Conservation (phyloP, 2,113 vertebrate genomes). For the Sorex fumeus region DNA sequence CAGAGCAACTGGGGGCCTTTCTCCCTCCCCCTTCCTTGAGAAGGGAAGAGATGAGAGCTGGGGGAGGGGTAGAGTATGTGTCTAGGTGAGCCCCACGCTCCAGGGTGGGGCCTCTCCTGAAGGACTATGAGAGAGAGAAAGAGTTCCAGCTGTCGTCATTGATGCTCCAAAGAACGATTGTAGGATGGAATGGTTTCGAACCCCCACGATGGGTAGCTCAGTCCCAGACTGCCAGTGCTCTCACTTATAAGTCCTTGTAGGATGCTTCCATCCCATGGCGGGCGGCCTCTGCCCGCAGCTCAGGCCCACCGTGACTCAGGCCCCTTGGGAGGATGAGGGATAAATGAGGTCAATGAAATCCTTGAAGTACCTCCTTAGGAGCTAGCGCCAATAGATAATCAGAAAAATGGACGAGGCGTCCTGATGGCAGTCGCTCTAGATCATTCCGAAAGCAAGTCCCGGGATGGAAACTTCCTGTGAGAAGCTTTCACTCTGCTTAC, state of each 20-base stretch:
- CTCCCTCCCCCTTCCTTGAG: too few species aligned
- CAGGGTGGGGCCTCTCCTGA: too few species aligned
- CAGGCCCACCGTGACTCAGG: constrained; percentile 63
- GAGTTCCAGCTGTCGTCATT: constrained; percentile 86
- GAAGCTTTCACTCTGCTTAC: constrained; percentile 68
- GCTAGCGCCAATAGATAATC: neutral
- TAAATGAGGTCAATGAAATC: constrained; percentile 2
- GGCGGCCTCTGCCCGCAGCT: constrained; percentile 57
- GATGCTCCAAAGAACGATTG: constrained; percentile 88
- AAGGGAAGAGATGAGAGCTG: too few species aligned
- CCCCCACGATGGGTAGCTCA: constrained; percentile 86
- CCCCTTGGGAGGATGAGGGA: constrained; percentile 69
- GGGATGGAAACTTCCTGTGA: neutral
- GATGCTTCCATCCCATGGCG: constrained; percentile 70
- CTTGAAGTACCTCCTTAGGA: neutral
- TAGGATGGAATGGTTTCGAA: constrained; percentile 86
- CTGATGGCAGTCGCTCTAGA: neutral
- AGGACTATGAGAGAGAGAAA: constrained; percentile 71
- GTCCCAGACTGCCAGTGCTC: constrained; percentile 78
- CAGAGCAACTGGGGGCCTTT: rapidly evolving
- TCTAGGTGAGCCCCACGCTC: too few species aligned
- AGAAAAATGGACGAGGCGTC: neutral
- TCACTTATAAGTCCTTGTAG: constrained; percentile 85
- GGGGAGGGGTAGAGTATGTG: too few species aligned
- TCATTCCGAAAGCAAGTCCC: neutral